Percentiles rank a stretch among this genome's conserved stretches.
These are phyloP conservation scores for Wiebesia pumilae DNA, from an alignment of 1,140 invertebrate species.

Conservation along the genomic window DNA sequence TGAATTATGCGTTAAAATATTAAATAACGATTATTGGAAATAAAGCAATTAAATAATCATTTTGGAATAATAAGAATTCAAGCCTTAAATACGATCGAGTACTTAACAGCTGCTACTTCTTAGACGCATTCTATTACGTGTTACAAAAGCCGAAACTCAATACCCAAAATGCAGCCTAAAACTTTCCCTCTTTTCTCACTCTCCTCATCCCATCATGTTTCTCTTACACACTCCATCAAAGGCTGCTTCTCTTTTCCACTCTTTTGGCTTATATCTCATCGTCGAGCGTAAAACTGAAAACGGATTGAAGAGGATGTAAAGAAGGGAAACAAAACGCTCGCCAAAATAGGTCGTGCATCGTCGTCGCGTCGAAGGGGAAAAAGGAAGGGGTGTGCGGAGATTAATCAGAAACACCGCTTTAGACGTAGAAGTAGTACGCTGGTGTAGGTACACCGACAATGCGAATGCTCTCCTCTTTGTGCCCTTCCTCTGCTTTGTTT, in stretches of 20 bases:
- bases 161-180: too few relatives aligned
- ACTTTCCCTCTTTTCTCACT: background rate
- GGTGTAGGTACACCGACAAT: slow-evolving; percentile 57
- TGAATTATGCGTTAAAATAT: too few relatives aligned
- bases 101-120: background rate
- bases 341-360: slow-evolving; percentile 30
- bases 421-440: slow-evolving; percentile 40
- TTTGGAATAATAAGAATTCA: too few relatives aligned
- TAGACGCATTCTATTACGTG: slow-evolving; percentile 28
- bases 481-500: slow-evolving; percentile 65
- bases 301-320: slow-evolving; percentile 23
- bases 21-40: too few relatives aligned
- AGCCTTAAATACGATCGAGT: too few relatives aligned
- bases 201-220: background rate
- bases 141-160: slow-evolving; percentile 8
- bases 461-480: slow-evolving; percentile 62
- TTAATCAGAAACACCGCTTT: slow-evolving; percentile 68
- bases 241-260: background rate
- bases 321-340: slow-evolving; percentile 34
- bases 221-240: background rate
- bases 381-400: slow-evolving; percentile 54
- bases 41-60: too few relatives aligned
- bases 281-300: slow-evolving; percentile 14
- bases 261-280: background rate
- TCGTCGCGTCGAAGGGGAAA: background rate